Base-by-base conservation (phyloP, 2,888 invertebrate genomes). In the Aphidius colemani region DNA sequence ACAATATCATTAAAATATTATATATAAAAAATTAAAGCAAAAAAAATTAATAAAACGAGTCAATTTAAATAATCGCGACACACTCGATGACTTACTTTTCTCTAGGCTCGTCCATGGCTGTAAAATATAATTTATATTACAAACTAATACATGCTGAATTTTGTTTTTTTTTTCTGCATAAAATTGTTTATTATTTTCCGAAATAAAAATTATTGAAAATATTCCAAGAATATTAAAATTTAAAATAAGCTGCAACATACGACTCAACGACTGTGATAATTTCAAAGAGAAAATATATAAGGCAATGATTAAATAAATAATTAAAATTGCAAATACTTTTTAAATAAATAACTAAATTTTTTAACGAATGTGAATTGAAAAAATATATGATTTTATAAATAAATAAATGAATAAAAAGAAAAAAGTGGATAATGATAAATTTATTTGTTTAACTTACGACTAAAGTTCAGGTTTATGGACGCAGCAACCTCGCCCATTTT, bases 401-500 rank as follows among this genome's bases (percentile, higher is more conserved):
- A 46, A 39, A 30, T 53, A n/a, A 30, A n/a, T 39, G 46, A 51
- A 51, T 51, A 18, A 51, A 5, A 45, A 30, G 49, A 30, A n/a
- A 45, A 59, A 55, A 11, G 53, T 50, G 43, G 41, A 40, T 6
- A 53, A 44, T 53, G 55, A 44, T 8, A 13, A 13, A 8, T 18
- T 50, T 50, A 49, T 40, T 50, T 50, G 43, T 40, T 30, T 30
- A 30, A 94, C 95, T 94, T 86, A 97, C 97, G 96, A 86, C 95
- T 95, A 84, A 97, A 96, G 88, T 97, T 97, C 84, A 98, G 90
- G 83, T 96, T 96, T 84, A 96, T 95, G 80, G 96, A 96, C 75
- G 96, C 95, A 78, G 95, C 93, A 83, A 96, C 95, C 88, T 97
- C 96, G 82, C 98, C 98, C 88, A 94, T 94, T 86, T 94, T 94